A percentile compares a stretch with the other conserved stretches of the same genome.
These are phyloP conservation scores for Pimephales promelas DNA, from an alignment of 2,113 vertebrate species.

Conservation along the genomic window DNA sequence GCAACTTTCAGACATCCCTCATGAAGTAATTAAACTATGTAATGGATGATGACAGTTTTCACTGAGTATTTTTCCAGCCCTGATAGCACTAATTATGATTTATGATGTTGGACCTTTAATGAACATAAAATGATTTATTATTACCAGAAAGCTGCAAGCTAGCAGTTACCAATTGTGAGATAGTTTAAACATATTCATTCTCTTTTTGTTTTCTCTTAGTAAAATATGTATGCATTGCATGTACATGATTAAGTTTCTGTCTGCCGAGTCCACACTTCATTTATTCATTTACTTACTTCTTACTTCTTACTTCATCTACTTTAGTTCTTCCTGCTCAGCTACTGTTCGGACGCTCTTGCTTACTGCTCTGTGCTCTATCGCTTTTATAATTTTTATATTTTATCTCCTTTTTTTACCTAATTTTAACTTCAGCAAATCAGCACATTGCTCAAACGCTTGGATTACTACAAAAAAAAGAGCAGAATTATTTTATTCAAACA, in stretches of 20 bases:
- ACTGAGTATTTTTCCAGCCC: conserved; percentile 66
- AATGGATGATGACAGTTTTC: conserved; percentile 65
- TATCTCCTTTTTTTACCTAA: no score
- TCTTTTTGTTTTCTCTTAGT: background rate
- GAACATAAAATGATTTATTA: conserved; percentile 63
- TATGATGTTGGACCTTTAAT: conserved; percentile 58
- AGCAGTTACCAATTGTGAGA: conserved; percentile 61
- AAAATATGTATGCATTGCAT: background rate
- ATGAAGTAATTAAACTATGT: conserved; percentile 58
- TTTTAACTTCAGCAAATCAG: no score
- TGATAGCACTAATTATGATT: conserved; percentile 68
- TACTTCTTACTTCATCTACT: no score
- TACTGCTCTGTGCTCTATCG: no score
- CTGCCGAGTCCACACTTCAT: background rate
- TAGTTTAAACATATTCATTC: conserved; percentile 9
- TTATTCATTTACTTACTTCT: background rate
- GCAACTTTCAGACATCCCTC: background rate
- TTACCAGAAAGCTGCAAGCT: conserved; percentile 56
- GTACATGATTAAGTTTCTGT: conserved; percentile 15
- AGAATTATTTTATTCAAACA: no score
- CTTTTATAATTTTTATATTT: no score
- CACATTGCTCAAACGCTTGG: no score
- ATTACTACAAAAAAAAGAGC: no score
- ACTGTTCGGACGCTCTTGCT: no score
- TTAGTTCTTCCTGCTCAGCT: no score